phyloP scores from a whole-genome alignment of 2,888 invertebrate genomes.

The Leptopterna dolabrata region DNA sequence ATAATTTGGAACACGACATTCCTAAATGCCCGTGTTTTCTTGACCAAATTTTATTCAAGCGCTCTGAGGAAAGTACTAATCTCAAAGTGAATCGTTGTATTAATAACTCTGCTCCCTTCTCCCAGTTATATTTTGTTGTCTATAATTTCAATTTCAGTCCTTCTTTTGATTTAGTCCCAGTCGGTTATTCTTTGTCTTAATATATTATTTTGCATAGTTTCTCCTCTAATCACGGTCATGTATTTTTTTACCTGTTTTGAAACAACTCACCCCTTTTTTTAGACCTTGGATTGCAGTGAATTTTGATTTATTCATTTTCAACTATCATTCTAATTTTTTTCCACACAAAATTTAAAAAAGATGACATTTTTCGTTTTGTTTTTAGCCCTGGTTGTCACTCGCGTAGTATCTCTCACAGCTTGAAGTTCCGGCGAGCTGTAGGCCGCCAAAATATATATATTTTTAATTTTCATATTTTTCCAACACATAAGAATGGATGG shows the following conservation, averaged over 20 bases:
- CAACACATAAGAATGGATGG: constrained; percentile 56
- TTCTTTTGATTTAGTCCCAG: not conserved
- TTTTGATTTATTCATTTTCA: constrained; percentile 47
- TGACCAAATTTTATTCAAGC: too few species aligned
- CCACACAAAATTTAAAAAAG: not conserved
- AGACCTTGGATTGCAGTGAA: constrained; percentile 41
- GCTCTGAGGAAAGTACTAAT: too few species aligned
- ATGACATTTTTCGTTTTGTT: constrained; percentile 19
- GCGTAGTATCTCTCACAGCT: constrained; percentile 60
- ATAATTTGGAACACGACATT: too few species aligned
- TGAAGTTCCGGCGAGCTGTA: constrained; percentile 48
- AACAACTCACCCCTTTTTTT: constrained; percentile 43
- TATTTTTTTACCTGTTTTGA: constrained; percentile 52
- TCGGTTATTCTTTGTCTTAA: not conserved
- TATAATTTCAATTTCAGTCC: not conserved
- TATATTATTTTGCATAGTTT: constrained; percentile 40
- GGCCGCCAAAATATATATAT: constrained; percentile 51
- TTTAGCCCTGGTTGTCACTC: constrained; percentile 59
- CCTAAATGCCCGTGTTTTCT: too few species aligned
- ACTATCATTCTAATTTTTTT: constrained; percentile 10
- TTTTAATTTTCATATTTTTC: constrained; percentile 50
- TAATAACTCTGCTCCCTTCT: not conserved
- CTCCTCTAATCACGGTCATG: constrained; percentile 8
- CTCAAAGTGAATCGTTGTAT: too few species aligned
- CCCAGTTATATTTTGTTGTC: not conserved